Percentiles rank a stretch among this genome's conserved stretches.
Evolutionary conservation across 2,888 invertebrate genomes (phyloP).

Genomic region (Leuctra nigra): DNA sequence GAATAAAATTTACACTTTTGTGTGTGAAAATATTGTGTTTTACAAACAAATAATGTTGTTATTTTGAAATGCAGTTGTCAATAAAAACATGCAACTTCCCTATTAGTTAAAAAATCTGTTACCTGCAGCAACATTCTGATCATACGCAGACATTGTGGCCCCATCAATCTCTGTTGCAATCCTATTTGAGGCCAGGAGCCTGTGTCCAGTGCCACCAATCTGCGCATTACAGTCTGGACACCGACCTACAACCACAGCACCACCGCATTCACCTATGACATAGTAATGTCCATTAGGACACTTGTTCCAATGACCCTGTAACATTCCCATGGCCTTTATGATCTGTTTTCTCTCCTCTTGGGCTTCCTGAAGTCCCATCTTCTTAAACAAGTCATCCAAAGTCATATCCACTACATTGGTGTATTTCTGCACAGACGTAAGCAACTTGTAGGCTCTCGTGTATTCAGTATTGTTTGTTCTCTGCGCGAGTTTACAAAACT

Average conservation of each 20-base stretch:
- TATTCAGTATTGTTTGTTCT: not conserved
- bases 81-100: too few species aligned
- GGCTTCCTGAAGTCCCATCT: not conserved
- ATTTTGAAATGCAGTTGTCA: too few species aligned
- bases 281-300: conserved; percentile 65
- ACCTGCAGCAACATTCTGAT: not conserved
- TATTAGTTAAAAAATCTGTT: too few species aligned
- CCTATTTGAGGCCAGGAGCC: conserved; percentile 41
- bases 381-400: not conserved
- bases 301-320: conserved; percentile 60
- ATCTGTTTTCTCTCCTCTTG: conserved; percentile 36
- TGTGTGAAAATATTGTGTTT: too few species aligned
- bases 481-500: not conserved
- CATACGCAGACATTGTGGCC: conserved; percentile 43
- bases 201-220: conserved; percentile 51
- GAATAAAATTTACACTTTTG: too few species aligned
- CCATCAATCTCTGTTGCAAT: conserved; percentile 51
- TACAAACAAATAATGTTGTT: too few species aligned
- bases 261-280: conserved; percentile 60
- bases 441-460: not conserved
- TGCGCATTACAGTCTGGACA: conserved; percentile 52
- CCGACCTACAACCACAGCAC: conserved; percentile 46
- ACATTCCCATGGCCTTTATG: conserved; percentile 49
- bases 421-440: not conserved
- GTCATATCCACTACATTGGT: not conserved